phyloP scores from a whole-genome alignment of 1,140 invertebrate genomes.

The Bombus difficillimus region DNA sequence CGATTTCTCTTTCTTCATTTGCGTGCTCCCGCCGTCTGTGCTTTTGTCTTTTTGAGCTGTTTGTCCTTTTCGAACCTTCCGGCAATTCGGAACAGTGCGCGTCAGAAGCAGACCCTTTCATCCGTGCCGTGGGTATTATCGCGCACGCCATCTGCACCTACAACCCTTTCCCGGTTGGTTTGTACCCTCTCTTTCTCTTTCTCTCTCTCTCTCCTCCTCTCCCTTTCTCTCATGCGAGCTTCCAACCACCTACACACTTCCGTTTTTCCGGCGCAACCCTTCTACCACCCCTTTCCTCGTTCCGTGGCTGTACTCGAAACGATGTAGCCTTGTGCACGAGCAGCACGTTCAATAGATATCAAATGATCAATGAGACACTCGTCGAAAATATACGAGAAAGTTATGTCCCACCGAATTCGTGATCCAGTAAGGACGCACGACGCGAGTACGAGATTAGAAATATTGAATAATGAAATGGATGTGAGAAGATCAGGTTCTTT shows the following conservation, averaged over 20 bases:
- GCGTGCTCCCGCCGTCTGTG: constrained; percentile 30
- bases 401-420: constrained; percentile 17
- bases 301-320: constrained; percentile 26
- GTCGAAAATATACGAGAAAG: constrained; percentile 30
- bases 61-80: constrained; percentile 58
- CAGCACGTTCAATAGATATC: constrained; percentile 52
- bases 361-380: constrained; percentile 51
- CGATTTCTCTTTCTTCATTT: constrained; percentile 50
- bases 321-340: constrained; percentile 38
- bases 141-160: constrained; percentile 55
- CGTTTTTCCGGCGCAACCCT: constrained; percentile 32
- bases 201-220: too few relatives aligned
- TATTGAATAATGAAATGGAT: not conserved
- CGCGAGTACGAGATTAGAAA: not conserved
- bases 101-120: constrained; percentile 60
- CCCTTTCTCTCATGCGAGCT: too few relatives aligned
- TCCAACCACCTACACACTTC: constrained; percentile 25
- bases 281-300: not conserved
- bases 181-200: not conserved
- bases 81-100: constrained; percentile 56
- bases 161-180: constrained; percentile 39
- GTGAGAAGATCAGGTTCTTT: not conserved
- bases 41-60: constrained; percentile 48
- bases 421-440: not conserved
- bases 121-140: constrained; percentile 53